Conservation (phyloP, 2,113 vertebrate genomes). For the Clarias macrocephalus region DNA sequence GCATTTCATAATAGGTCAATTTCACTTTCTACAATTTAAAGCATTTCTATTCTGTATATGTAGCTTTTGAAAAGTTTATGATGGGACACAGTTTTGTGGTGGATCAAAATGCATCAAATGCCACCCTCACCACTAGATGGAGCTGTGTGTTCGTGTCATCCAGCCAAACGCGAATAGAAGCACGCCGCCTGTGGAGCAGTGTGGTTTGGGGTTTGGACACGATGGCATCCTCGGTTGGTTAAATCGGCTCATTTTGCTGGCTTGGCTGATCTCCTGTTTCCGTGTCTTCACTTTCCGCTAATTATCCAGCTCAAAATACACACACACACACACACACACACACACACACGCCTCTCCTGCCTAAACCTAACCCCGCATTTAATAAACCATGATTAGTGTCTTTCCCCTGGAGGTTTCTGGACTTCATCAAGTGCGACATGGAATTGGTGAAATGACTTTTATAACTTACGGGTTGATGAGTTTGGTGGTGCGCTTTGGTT, state of each 20-base stretch:
- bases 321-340: background rate
- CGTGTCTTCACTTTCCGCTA: slow-evolving; percentile 17
- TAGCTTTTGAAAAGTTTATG: background rate
- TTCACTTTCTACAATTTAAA: too few species aligned
- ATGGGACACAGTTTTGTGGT: background rate
- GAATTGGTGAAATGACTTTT: background rate
- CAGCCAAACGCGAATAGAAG: background rate
- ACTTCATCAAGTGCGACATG: background rate
- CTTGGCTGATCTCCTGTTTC: slow-evolving; percentile 17
- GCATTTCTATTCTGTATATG: background rate
- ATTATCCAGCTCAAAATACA: slow-evolving; percentile 23
- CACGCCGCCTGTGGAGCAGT: background rate
- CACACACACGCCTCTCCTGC: background rate
- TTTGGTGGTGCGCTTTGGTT: background rate
- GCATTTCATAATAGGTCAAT: background rate
- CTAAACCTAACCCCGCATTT: background rate
- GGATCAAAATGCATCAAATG: background rate
- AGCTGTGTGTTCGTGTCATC: slow-evolving; percentile 53
- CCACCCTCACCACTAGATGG: slow-evolving; percentile 68
- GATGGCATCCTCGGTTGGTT: background rate
- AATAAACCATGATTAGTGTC: background rate
- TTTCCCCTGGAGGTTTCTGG: background rate
- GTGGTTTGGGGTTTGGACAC: slow-evolving; percentile 2
- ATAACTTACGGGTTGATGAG: background rate
- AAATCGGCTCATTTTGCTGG: slow-evolving; percentile 2